These are phyloP conservation scores for Polypedilum pembai DNA, from an alignment of 1,140 invertebrate species.

Conservation along the genomic window DNA sequence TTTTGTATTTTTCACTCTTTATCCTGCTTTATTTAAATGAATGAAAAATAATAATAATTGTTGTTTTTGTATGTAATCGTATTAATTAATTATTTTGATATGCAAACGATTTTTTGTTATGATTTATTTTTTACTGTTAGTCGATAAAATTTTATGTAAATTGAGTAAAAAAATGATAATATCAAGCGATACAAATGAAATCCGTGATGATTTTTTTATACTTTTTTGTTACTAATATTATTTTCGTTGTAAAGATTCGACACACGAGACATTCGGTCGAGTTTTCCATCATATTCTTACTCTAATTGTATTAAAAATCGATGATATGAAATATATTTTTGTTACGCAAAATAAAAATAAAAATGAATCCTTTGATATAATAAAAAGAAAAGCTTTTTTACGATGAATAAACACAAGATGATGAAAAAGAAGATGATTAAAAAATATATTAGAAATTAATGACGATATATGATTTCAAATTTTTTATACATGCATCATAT, in stretches of 20 bases:
- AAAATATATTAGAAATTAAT: neutral
- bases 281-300: neutral
- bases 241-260: neutral
- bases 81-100: too few relatives aligned
- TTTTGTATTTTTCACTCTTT: neutral
- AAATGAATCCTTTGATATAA: conserved; percentile 9
- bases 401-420: neutral
- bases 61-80: too few relatives aligned
- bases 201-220: conserved; percentile 13
- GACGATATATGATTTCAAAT: neutral
- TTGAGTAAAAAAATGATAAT: too few relatives aligned
- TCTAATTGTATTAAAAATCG: neutral
- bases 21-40: too few relatives aligned
- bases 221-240: neutral
- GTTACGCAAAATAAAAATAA: neutral
- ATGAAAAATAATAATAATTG: too few relatives aligned
- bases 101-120: too few relatives aligned
- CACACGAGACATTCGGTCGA: too few relatives aligned
- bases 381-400: conserved; percentile 14
- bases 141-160: too few relatives aligned
- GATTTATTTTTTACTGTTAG: too few relatives aligned
- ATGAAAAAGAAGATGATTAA: neutral
- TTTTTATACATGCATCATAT: conserved; percentile 1
- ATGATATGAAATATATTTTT: neutral
- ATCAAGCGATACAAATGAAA: neutral